A percentile compares a stretch with the other conserved stretches of the same genome.
These are phyloP conservation scores for Ophion costatus DNA, from an alignment of 2,888 invertebrate species.

Conservation along the genomic window DNA sequence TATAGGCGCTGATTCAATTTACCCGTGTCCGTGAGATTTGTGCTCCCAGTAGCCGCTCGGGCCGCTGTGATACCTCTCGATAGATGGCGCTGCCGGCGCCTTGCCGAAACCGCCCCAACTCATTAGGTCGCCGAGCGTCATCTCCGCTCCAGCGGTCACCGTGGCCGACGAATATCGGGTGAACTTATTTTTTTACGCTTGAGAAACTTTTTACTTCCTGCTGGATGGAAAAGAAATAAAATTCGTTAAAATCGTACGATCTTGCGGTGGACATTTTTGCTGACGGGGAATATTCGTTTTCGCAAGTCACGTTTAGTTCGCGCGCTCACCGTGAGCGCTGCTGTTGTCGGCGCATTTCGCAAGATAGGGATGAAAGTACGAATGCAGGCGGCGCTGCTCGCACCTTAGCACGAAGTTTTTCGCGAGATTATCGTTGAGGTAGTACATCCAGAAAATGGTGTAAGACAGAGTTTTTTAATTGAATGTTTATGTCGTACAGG, in stretches of 20 bases:
- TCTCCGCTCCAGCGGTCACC: conserved; percentile 57
- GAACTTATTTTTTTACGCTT: neutral
- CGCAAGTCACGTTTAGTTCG: no score
- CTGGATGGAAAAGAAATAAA: neutral
- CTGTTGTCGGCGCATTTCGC: no score
- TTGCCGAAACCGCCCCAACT: conserved; percentile 69
- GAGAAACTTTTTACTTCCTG: neutral
- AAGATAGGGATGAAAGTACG: no score
- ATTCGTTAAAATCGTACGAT: neutral
- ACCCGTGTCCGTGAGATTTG: conserved; percentile 67
- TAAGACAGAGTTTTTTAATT: no score
- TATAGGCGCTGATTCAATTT: neutral
- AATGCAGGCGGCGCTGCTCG: no score
- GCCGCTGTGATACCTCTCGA: conserved; percentile 75
- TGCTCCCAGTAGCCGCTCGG: conserved; percentile 70
- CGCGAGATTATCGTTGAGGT: no score
- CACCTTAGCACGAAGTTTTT: no score
- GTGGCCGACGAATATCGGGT: neutral
- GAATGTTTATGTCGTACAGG: no score
- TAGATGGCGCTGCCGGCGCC: conserved; percentile 58
- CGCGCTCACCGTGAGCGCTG: no score
- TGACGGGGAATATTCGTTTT: neutral
- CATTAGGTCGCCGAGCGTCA: conserved; percentile 76
- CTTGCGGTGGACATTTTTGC: neutral
- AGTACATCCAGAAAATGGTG: no score